phyloP scores from a whole-genome alignment of 64 coral and sea anemone species.

The Catalaphyllia jardinei region DNA sequence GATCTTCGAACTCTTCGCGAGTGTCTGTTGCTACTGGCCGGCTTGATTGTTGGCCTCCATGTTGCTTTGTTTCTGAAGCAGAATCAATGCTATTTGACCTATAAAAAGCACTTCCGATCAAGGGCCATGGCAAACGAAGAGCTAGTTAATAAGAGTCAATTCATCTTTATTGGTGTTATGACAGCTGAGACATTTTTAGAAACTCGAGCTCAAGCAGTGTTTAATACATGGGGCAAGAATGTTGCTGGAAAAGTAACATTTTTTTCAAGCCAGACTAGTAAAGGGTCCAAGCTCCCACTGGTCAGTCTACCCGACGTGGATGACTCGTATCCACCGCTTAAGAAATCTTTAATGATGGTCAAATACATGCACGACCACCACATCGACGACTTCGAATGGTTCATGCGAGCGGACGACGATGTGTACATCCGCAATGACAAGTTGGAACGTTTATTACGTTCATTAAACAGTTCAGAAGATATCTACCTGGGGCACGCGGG shows the following conservation, averaged over 20 bases:
- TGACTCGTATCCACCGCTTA: slow-evolving; percentile 87
- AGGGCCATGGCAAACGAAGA: slow-evolving; percentile 54
- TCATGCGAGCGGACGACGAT: slow-evolving; percentile 95
- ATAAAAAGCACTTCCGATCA: slow-evolving; percentile 53
- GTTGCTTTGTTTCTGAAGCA: slow-evolving; percentile 68
- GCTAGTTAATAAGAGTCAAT: slow-evolving; percentile 44
- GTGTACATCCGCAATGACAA: slow-evolving; percentile 91
- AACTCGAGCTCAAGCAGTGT: slow-evolving; percentile 86
- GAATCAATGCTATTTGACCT: slow-evolving; percentile 78
- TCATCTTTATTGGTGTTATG: slow-evolving; percentile 90
- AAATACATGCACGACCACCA: slow-evolving; percentile 98
- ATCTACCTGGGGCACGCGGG: slow-evolving; percentile 91
- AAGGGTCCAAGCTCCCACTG: slow-evolving; percentile 58
- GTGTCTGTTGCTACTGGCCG: slow-evolving; percentile 58
- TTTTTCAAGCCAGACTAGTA: slow-evolving; percentile 75
- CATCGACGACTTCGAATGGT: slow-evolving; percentile 92
- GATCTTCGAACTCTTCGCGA: slow-evolving; percentile 6
- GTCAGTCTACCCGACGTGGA: slow-evolving; percentile 80
- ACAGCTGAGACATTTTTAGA: slow-evolving; percentile 85
- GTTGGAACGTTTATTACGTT: slow-evolving; percentile 66
- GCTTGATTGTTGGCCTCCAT: slow-evolving; percentile 62
- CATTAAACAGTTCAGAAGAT: slow-evolving; percentile 88
- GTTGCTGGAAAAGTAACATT: slow-evolving; percentile 83
- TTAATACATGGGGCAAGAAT: slow-evolving; percentile 83
- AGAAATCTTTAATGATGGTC: slow-evolving; percentile 96